These are phyloP conservation scores for Calephelis nemesis DNA, from an alignment of 1,140 invertebrate species.

Conservation along the genomic window DNA sequence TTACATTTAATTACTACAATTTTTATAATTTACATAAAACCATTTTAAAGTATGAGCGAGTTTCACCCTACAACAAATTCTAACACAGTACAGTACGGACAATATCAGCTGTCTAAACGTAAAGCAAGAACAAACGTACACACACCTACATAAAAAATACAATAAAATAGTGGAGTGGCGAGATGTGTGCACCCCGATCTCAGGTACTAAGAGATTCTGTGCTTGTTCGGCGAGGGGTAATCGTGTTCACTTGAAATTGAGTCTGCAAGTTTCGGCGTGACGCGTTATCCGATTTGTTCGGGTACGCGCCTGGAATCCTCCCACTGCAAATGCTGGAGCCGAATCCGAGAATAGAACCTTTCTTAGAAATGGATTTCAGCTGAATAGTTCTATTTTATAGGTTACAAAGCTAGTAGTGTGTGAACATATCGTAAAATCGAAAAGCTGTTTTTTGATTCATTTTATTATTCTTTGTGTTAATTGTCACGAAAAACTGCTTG, in stretches of 20 bases:
- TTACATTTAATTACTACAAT: no score
- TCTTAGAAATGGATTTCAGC: conserved; percentile 4
- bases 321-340: conserved; percentile 2
- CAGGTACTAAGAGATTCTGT: conserved; percentile 53
- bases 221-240: conserved; percentile 48
- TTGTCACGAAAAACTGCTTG: no score
- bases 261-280: conserved; percentile 63
- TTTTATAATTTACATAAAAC: no score
- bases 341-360: conserved; percentile 1
- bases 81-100: no score
- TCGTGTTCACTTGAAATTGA: conserved; percentile 63
- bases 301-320: conserved; percentile 50
- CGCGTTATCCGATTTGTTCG: conserved; percentile 65
- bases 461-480: no score
- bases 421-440: no score
- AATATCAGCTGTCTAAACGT: no score
- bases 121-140: no score
- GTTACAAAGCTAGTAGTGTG: no score
- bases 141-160: background rate
- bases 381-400: background rate
- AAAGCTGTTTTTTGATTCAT: no score
- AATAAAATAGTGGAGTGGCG: conserved; percentile 6
- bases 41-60: no score
- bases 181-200: conserved; percentile 13
- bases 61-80: no score